Base-by-base conservation (phyloP, 2,113 vertebrate genomes). In the Rhizomys pruinosus region DNA sequence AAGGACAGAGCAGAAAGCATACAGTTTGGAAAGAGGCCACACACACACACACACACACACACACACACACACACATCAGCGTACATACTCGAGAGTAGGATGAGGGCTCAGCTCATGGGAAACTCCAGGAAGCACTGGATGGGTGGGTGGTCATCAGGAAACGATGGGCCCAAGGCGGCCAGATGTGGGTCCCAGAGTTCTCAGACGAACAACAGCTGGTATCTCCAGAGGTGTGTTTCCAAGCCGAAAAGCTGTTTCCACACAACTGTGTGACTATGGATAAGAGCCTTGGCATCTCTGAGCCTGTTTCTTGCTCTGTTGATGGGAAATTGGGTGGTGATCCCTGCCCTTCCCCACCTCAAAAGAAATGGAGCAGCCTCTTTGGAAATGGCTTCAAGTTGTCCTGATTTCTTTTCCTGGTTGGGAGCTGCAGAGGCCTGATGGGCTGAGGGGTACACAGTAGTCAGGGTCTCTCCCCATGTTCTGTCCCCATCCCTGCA, bases 401-500 rank as follows among this genome's bases (percentile, higher is more conserved):
- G 4, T 29, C 61, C 64, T 15, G 13, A 13, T 47, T 74, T 25
- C 29, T 52, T 86, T 80, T 61, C 15, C 77, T 23, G 10, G 15
- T 17, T n/a, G 17, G 39, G 42, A 39, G 34, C 66, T 9, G 0
- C 66, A 16, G 89, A 82, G 64, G 29, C 47, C 0, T 4, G 84
- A 19, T 1, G 23, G 71, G n/a, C 19, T 47, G 64, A 44, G 39
- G 10, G 19, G 8, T 1, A 19, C 5, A 6, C 27, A 0, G 25
- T 0, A 0, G 10, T 2, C 37, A 37, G 66, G 0, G 11, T 27
- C 22, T 37, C 61, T 37, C 47, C n/a, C 37, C 69, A 55, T 3
- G 1, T 29, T 29, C 34, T 23, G 0, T 68, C 34, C 20, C 29
- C 20, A 29, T 11, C 20, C 57, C 0, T 25, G 1, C 93, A 99